A percentile compares a stretch with the other conserved stretches of the same genome.
These are phyloP conservation scores for Sternotherus odoratus DNA, from an alignment of 2,797 vertebrate species.

Conservation along the genomic window DNA sequence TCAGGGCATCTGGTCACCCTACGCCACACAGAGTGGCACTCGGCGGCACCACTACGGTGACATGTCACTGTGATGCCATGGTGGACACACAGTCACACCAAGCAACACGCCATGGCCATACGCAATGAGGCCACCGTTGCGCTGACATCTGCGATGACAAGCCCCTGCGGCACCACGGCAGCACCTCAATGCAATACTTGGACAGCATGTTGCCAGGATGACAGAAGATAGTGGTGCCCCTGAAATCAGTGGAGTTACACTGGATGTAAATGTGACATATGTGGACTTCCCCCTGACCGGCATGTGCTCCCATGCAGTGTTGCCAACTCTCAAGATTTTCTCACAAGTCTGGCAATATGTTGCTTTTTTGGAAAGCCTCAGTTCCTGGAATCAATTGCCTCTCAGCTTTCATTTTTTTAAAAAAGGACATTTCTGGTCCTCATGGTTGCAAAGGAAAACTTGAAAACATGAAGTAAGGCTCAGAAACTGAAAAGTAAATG, in stretches of 20 bases:
- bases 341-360: background rate
- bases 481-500: background rate
- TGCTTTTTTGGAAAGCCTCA: background rate
- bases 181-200: background rate
- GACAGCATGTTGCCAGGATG: background rate
- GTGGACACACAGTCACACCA: no score
- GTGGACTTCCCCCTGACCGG: background rate
- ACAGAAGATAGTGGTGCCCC: background rate
- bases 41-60: no score
- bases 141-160: background rate
- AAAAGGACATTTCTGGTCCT: background rate
- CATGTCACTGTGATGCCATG: no score
- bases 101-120: no score
- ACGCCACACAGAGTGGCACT: no score
- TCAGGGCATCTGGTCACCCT: no score
- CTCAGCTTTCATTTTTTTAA: background rate
- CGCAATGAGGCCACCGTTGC: rapidly evolving
- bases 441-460: background rate
- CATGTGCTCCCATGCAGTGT: background rate
- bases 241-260: background rate
- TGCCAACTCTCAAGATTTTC: background rate
- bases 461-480: background rate
- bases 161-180: background rate
- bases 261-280: background rate
- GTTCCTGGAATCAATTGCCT: background rate